Base-by-base conservation (phyloP, 2,888 invertebrate genomes). In the Agrypnus murinus region DNA sequence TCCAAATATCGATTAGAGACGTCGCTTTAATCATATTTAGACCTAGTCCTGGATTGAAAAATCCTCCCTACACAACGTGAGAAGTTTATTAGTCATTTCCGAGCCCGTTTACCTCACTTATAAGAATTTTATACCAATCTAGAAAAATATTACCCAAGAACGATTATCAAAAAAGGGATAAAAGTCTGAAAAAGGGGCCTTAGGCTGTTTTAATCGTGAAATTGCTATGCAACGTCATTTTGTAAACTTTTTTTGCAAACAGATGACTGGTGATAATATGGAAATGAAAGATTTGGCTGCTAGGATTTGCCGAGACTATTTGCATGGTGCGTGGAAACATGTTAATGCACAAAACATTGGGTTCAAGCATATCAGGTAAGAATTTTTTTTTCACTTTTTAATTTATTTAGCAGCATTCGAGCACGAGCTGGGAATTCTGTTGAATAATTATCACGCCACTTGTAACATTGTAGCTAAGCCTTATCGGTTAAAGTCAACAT, bases 311-410 rank as follows among this genome's bases (percentile, higher is more conserved):
- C 90, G 93, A 77, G 95, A 96, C 86, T 97, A 95, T 84, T 89
- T 97, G 57, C 92, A 94, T 77, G 97, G 97, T 0, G 92, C 93
- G 3, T 97, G 97, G 97, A 95, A 95, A 85, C 91, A 90, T 31
- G 93, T 96, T 25, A 91, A 92, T 7, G 88, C 93, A 0, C 88
- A 92, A 8, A 93, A 94, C 70, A 90, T 97, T 79, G 89, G 92
- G 32, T 92, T 96, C 71, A 93, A 92, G 79, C 90, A 94, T 78
- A 93, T 97, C 84, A 96, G 95, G 96, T 96, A 80, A 86, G 88
- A 25, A 25, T 25, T 45, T 14, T 43, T 32, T 57, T 60, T 46
- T n/a, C 12, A n/a, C 1, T 15, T 15, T 46, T 12, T 12, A 45
- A 34, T 38, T 38, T 12, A 25, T 3, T 25, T n/a, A n/a, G n/a